phyloP scores from a whole-genome alignment of 2,113 vertebrate species.

The Picathartes gymnocephalus region DNA sequence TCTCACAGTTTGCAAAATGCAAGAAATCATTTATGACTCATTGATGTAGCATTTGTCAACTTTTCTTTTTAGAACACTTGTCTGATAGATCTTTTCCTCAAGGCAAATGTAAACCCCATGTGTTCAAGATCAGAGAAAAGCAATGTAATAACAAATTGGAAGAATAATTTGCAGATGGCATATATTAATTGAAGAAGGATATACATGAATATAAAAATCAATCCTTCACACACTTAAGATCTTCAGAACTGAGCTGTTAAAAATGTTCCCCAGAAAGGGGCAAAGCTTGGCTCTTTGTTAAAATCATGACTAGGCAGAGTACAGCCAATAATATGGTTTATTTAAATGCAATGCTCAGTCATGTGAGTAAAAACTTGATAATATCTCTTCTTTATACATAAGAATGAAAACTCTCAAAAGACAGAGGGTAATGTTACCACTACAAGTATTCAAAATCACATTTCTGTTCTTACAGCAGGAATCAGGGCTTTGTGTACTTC shows the following conservation, averaged over 20 bases:
- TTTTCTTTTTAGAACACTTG: background rate
- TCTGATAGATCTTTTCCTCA: conserved; percentile 18
- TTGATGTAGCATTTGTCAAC: conserved; percentile 19
- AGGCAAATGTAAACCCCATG: background rate
- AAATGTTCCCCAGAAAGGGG: background rate
- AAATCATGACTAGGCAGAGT: background rate
- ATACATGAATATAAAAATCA: background rate
- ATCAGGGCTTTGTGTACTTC: background rate
- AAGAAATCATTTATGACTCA: background rate
- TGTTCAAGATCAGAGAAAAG: background rate
- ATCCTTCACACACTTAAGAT: background rate
- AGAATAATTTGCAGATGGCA: conserved; percentile 15
- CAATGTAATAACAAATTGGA: background rate
- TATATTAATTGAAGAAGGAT: conserved; percentile 25
- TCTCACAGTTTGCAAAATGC: background rate
- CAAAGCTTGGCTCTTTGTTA: background rate
- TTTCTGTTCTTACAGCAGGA: background rate
- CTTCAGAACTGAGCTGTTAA: background rate
- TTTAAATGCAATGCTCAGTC: background rate
- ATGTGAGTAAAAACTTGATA: background rate
- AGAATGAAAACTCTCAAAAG: background rate
- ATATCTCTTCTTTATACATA: background rate
- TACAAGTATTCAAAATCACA: background rate
- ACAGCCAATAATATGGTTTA: background rate
- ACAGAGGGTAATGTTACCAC: background rate